A percentile compares a stretch with the other conserved stretches of the same genome.
These are phyloP conservation scores for Bergia sp. DNA, from an alignment of 92 coral and sea anemone genomes.

Conservation along the genomic window DNA sequence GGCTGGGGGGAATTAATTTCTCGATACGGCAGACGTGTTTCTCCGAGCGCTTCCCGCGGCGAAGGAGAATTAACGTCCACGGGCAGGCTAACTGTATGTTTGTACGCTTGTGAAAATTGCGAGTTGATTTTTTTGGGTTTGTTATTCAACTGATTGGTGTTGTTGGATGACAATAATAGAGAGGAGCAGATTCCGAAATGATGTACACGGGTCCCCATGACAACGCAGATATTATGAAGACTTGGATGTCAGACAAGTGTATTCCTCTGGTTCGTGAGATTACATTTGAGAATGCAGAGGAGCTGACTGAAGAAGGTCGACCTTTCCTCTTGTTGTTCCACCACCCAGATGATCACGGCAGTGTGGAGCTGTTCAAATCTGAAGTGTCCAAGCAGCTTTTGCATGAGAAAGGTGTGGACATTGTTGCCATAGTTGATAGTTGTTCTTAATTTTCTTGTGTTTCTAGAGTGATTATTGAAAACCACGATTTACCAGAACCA, in stretches of 20 bases:
- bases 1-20: no score
- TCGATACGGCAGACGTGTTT: no score
- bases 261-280: slow-evolving; percentile 95
- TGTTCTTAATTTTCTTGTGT: no score
- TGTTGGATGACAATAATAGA: slow-evolving; percentile 23
- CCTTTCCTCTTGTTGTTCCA: slow-evolving; percentile 91
- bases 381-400: slow-evolving; percentile 87
- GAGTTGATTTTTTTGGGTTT: no score
- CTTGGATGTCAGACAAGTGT: slow-evolving; percentile 92
- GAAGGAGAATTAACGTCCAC: no score
- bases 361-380: slow-evolving; percentile 72
- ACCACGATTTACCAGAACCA: no score
- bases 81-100: no score
- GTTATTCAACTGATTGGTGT: neutral
- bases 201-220: slow-evolving; percentile 74
- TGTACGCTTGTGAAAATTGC: no score
- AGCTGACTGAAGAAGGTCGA: slow-evolving; percentile 93
- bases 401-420: slow-evolving; percentile 76
- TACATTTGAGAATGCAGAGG: slow-evolving; percentile 99
- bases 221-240: slow-evolving; percentile 68
- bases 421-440: neutral
- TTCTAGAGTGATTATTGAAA: no score
- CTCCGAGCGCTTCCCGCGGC: no score
- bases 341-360: slow-evolving; percentile 82
- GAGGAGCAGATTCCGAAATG: slow-evolving; percentile 72